phyloP scores from a whole-genome alignment of 2,113 vertebrate species.

The Siniperca knerii region DNA sequence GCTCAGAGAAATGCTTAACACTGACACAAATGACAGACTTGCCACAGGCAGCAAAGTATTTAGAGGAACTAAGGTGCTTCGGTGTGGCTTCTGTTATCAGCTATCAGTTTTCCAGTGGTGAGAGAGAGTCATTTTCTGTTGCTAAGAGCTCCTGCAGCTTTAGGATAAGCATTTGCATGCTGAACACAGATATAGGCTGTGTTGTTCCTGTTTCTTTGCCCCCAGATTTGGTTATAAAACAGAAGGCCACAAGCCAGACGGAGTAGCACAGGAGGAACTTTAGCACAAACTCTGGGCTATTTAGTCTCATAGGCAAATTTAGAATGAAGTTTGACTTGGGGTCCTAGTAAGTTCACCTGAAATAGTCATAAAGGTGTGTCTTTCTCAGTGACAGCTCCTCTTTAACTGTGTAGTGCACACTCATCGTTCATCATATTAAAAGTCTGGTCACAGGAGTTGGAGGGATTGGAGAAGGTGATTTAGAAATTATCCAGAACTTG shows the following conservation, averaged over 20 bases:
- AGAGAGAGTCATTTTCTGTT: slow-evolving; percentile 13
- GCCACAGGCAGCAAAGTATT: background rate
- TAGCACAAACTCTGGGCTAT: background rate
- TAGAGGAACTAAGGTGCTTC: background rate
- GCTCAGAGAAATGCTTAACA: background rate
- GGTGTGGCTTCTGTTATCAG: background rate
- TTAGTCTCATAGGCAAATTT: background rate
- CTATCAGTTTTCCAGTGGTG: slow-evolving; percentile 11
- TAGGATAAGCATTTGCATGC: slow-evolving; percentile 66
- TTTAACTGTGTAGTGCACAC: slow-evolving; percentile 7
- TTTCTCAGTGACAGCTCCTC: background rate
- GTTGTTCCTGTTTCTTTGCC: slow-evolving; percentile 60
- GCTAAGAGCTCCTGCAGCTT: background rate
- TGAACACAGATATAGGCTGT: slow-evolving; percentile 17
- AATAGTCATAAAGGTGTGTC: slow-evolving; percentile 59
- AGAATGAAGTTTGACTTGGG: background rate
- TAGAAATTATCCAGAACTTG: slow-evolving; percentile 7
- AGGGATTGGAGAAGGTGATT: slow-evolving; percentile 5
- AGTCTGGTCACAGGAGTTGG: slow-evolving; percentile 8
- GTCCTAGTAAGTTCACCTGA: background rate
- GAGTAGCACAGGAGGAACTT: background rate
- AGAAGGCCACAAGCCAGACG: slow-evolving; percentile 12
- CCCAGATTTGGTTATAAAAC: slow-evolving; percentile 73
- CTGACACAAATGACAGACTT: slow-evolving; percentile 24
- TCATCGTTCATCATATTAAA: slow-evolving; percentile 40